Conservation (phyloP, 64 coral and sea anemone genomes). For the Pocillopora damicornis region DNA sequence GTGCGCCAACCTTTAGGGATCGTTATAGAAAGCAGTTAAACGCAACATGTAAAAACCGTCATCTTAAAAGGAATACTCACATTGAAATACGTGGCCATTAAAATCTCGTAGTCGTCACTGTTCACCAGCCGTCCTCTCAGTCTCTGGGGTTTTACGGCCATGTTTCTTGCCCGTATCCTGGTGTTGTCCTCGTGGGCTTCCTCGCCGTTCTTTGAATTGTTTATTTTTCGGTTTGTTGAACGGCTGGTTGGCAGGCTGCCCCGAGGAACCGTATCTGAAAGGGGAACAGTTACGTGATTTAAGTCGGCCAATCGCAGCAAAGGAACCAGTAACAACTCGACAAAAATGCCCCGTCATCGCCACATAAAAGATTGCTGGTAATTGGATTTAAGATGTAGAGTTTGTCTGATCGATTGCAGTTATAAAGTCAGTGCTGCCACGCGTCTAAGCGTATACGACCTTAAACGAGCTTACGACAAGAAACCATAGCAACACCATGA, state of each 20-base stretch:
- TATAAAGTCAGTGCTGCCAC: not conserved
- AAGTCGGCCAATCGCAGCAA: too few species aligned
- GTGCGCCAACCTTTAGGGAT: too few species aligned
- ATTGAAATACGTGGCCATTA: not conserved
- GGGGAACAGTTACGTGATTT: not conserved
- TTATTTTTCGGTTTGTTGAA: constrained; percentile 56
- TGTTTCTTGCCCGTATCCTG: constrained; percentile 46
- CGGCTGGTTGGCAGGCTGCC: constrained; percentile 22
- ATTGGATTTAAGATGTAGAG: too few species aligned
- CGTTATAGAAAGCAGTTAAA: not conserved
- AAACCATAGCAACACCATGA: too few species aligned
- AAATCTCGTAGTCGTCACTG: constrained; percentile 18
- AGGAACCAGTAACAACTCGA: too few species aligned
- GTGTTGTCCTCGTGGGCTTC: constrained; percentile 40
- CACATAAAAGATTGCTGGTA: too few species aligned
- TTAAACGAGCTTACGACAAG: too few species aligned
- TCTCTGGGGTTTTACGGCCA: constrained; percentile 51
- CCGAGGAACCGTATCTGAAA: constrained; percentile 31
- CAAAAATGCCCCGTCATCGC: too few species aligned
- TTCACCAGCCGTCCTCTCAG: constrained; percentile 34
- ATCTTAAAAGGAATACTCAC: constrained; percentile 7
- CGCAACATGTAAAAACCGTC: not conserved
- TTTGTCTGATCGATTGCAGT: too few species aligned
- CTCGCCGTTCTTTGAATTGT: constrained; percentile 49
- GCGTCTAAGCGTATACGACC: too few species aligned